Evolutionary conservation across 2,113 vertebrate species (phyloP).

Genomic region (Anhinga rufa): DNA sequence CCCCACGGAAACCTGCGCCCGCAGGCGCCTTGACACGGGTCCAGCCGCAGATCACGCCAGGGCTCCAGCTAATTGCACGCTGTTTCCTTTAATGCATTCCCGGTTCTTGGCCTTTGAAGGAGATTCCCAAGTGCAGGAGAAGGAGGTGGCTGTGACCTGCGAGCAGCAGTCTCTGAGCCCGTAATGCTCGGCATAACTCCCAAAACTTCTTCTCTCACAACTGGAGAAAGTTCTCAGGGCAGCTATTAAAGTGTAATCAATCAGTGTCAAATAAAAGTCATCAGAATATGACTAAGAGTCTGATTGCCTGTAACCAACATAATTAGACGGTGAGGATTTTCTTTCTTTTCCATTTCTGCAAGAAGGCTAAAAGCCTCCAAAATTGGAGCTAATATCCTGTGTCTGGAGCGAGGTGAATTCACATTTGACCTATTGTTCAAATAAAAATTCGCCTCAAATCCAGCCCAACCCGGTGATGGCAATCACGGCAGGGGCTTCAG

Average conservation of each 20-base stretch:
- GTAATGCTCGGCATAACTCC: background rate
- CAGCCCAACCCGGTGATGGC: background rate
- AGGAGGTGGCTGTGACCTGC: background rate
- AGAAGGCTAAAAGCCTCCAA: constrained; percentile 11
- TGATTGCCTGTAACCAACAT: background rate
- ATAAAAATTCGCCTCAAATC: background rate
- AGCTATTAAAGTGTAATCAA: constrained; percentile 17
- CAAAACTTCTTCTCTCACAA: background rate
- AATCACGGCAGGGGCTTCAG: background rate
- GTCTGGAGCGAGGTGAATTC: background rate
- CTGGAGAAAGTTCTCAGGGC: background rate
- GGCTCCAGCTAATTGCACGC: fast-evolving
- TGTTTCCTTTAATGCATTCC: background rate
- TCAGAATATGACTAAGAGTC: background rate
- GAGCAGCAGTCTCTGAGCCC: background rate
- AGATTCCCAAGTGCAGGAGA: background rate
- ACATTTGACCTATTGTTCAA: background rate
- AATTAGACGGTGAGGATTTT: constrained; percentile 10
- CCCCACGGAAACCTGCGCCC: background rate
- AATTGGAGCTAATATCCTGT: background rate
- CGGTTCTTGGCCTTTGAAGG: background rate
- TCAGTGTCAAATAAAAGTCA: constrained; percentile 18
- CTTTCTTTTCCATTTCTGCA: background rate
- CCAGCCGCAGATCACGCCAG: background rate
- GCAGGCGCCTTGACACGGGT: background rate